These are phyloP conservation scores for Philereme transversata DNA, from an alignment of 2,888 invertebrate genomes.

Conservation along the genomic window DNA sequence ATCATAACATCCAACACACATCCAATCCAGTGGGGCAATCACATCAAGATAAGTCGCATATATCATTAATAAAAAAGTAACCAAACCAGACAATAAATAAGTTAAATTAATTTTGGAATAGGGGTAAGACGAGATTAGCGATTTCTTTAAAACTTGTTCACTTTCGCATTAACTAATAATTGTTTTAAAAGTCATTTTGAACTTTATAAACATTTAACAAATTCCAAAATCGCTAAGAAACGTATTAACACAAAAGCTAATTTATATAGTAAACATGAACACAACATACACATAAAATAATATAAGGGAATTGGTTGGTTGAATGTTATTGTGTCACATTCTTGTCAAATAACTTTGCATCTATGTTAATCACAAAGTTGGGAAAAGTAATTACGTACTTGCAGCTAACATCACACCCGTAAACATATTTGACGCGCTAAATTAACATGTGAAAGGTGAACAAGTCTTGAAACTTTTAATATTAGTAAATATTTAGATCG, in stretches of 20 bases:
- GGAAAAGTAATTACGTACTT: too few species aligned
- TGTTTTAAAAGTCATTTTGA: background rate
- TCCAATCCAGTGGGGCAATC: constrained; percentile 52
- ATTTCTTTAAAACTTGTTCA: constrained; percentile 64
- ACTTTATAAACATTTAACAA: background rate
- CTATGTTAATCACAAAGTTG: too few species aligned
- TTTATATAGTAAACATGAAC: too few species aligned
- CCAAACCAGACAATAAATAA: constrained; percentile 47
- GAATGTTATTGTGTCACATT: too few species aligned
- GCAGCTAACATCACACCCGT: too few species aligned
- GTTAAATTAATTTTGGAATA: constrained; percentile 50
- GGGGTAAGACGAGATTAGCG: constrained; percentile 61
- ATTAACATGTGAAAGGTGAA: constrained; percentile 57
- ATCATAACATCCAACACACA: constrained; percentile 54
- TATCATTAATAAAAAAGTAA: constrained; percentile 44
- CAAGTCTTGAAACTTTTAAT: constrained; percentile 61
- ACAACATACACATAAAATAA: too few species aligned
- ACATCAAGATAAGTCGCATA: constrained; percentile 55
- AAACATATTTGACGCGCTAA: background rate
- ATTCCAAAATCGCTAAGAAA: background rate
- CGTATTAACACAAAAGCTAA: too few species aligned
- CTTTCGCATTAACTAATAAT: constrained; percentile 43
- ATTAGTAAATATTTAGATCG: constrained; percentile 54
- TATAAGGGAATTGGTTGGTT: too few species aligned
- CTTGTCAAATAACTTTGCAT: too few species aligned